Evolutionary conservation across 2,113 vertebrate species (phyloP).

Genomic region (Ranitomeya imitator): DNA sequence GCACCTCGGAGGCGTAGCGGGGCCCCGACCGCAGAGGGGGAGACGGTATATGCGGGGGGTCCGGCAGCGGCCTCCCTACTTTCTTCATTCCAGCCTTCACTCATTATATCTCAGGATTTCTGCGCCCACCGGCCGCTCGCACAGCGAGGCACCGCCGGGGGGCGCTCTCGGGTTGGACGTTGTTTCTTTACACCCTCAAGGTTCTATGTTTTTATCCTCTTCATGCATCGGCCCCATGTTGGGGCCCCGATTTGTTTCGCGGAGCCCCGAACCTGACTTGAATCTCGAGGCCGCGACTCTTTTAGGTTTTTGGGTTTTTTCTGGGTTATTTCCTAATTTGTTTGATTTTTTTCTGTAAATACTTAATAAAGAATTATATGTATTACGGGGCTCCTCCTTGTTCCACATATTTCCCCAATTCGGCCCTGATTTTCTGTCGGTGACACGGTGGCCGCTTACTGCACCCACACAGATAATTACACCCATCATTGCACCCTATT

Average conservation of each 20-base stretch:
- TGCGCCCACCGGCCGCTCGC: neutral
- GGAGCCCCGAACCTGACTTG: neutral
- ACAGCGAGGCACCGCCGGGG: neutral
- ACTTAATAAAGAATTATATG: neutral
- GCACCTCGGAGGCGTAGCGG: conserved; percentile 4
- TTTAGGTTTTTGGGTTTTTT: neutral
- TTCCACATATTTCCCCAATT: too few species aligned
- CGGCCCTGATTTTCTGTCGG: too few species aligned
- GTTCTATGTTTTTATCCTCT: neutral
- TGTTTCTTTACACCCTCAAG: neutral
- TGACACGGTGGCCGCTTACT: too few species aligned
- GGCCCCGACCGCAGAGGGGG: neutral
- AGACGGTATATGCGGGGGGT: neutral
- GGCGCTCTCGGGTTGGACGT: neutral
- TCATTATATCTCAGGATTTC: conserved; percentile 29
- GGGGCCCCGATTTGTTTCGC: neutral
- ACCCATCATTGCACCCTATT: too few species aligned
- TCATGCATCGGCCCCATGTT: neutral
- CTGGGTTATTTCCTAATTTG: neutral
- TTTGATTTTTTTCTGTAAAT: conserved; percentile 36
- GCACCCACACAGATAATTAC: too few species aligned
- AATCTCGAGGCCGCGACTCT: neutral
- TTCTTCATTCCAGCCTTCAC: conserved; percentile 51
- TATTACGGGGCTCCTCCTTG: neutral
- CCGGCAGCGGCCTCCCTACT: neutral